Conservation (phyloP, 2,113 vertebrate species). For the Alethe castanea region DNA sequence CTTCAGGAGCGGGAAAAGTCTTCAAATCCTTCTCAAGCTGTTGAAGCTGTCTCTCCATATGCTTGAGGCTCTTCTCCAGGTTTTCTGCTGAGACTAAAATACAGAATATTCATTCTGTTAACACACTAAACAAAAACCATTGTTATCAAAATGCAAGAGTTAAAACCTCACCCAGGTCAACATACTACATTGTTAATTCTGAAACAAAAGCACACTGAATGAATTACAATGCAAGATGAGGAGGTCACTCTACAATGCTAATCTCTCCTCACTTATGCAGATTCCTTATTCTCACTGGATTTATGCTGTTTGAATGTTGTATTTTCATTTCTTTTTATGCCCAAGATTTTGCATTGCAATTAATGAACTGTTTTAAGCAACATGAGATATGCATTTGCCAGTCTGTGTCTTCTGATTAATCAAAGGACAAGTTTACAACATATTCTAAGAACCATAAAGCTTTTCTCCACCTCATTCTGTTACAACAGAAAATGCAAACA, state of each 20-base stretch:
- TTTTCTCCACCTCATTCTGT: background rate
- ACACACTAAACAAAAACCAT: constrained; percentile 33
- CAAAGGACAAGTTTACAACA: background rate
- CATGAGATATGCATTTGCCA: background rate
- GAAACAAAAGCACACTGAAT: background rate
- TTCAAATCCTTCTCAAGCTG: constrained; percentile 97
- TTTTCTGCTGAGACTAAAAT: constrained; percentile 93
- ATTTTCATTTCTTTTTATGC: background rate
- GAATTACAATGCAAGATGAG: background rate
- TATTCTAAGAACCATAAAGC: background rate
- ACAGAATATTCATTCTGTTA: constrained; percentile 59
- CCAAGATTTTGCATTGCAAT: background rate
- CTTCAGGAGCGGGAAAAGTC: constrained; percentile 88
- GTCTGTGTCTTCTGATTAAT: background rate
- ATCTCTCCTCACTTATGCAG: background rate
- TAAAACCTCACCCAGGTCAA: background rate
- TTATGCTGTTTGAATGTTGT: background rate
- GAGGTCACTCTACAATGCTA: background rate
- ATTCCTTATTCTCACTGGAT: background rate
- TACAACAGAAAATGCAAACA: background rate
- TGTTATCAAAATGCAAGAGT: background rate
- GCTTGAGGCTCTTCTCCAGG: constrained; percentile 93
- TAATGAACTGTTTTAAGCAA: background rate
- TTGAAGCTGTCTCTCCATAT: constrained; percentile 94
- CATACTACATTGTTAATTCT: background rate